phyloP scores from a whole-genome alignment of 2,797 vertebrate species.

The Pteronotus mesoamericanus region DNA sequence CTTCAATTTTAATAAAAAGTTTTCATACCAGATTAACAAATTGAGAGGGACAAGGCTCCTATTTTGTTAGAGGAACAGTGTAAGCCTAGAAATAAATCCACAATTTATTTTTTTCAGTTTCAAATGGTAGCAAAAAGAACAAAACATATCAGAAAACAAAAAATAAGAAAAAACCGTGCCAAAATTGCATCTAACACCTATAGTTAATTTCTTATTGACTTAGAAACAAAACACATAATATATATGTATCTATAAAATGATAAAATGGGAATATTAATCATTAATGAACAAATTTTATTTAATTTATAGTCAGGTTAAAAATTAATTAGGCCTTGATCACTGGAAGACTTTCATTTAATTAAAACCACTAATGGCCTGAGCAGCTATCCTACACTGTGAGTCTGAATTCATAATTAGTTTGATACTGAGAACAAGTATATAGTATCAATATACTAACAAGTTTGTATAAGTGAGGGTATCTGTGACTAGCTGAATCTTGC shows the following conservation, averaged over 20 bases:
- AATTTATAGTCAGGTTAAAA: constrained; percentile 54
- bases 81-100: neutral
- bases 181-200: neutral
- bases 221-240: constrained; percentile 9
- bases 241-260: neutral
- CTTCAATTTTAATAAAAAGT: neutral
- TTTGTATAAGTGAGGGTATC: neutral
- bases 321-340: constrained; percentile 50
- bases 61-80: neutral
- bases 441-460: neutral
- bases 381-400: neutral
- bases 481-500: neutral
- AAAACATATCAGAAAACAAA: neutral
- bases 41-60: rapidly evolving
- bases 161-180: neutral
- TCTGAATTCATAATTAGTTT: constrained; percentile 62
- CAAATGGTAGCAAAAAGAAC: neutral
- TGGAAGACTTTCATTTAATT: constrained; percentile 64
- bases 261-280: neutral
- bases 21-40: neutral
- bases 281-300: constrained; percentile 46
- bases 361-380: constrained; percentile 41
- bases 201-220: neutral
- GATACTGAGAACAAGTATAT: neutral
- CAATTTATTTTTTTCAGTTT: neutral